These are phyloP conservation scores for Lucilia sericata DNA, from an alignment of 1,140 invertebrate genomes.

Conservation along the genomic window DNA sequence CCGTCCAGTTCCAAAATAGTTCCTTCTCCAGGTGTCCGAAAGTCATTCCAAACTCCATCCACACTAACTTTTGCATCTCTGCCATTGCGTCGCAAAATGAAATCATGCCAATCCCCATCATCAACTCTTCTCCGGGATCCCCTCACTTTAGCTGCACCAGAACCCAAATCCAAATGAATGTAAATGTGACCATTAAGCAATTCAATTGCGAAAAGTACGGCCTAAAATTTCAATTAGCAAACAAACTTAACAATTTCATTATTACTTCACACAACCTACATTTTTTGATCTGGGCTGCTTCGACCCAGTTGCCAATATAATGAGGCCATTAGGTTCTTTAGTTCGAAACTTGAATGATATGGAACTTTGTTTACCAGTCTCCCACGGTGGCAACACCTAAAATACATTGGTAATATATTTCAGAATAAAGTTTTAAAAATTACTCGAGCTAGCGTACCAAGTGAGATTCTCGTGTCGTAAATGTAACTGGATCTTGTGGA, in stretches of 20 bases:
- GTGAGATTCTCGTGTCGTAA: slow-evolving; percentile 90
- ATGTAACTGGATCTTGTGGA: slow-evolving; percentile 89
- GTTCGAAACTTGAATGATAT: slow-evolving; percentile 95
- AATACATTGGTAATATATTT: background rate
- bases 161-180: slow-evolving; percentile 90
- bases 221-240: slow-evolving; percentile 68
- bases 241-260: slow-evolving; percentile 73
- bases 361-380: slow-evolving; percentile 85
- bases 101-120: slow-evolving; percentile 93
- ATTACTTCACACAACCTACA: slow-evolving; percentile 50
- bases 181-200: slow-evolving; percentile 93
- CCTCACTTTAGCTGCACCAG: slow-evolving; percentile 87
- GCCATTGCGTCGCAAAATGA: slow-evolving; percentile 82
- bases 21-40: slow-evolving; percentile 84
- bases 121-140: slow-evolving; percentile 85
- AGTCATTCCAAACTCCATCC: slow-evolving; percentile 89
- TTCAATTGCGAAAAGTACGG: slow-evolving; percentile 94
- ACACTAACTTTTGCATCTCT: slow-evolving; percentile 89
- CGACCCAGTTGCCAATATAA: slow-evolving; percentile 91
- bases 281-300: slow-evolving; percentile 76
- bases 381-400: slow-evolving; percentile 88
- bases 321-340: slow-evolving; percentile 91
- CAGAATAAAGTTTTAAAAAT: background rate
- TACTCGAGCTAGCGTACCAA: slow-evolving; percentile 73
- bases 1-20: slow-evolving; percentile 90